Percentiles rank a stretch among this genome's conserved stretches.
These are phyloP conservation scores for Ochlodes sylvanus DNA, from an alignment of 2,888 invertebrate genomes.

Conservation along the genomic window DNA sequence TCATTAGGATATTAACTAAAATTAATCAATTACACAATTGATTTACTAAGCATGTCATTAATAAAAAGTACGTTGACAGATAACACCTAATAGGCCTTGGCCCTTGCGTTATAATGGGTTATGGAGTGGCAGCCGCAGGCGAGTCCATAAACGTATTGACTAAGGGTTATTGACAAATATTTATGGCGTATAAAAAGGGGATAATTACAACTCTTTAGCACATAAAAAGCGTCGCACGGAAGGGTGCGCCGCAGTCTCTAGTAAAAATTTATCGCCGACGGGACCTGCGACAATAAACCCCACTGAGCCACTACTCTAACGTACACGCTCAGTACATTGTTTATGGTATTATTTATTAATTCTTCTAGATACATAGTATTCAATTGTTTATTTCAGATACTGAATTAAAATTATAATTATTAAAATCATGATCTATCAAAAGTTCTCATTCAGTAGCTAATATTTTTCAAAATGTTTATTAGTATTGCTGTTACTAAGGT, in stretches of 20 bases:
- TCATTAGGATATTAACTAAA: no score
- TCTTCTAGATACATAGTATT: no score
- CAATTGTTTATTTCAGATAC: background rate
- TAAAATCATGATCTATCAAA: no score
- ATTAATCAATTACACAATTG: no score
- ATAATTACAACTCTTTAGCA: conserved; percentile 84
- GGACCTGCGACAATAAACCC: conserved; percentile 52
- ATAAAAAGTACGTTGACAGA: conserved; percentile 60
- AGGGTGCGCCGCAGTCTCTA: conserved; percentile 70
- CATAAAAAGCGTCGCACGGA: conserved; percentile 75
- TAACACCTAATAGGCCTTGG: conserved; percentile 58
- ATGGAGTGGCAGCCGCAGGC: conserved; percentile 76
- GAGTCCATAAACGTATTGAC: conserved; percentile 81
- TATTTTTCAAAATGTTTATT: no score
- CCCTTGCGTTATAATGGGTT: conserved; percentile 77
- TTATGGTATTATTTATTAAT: background rate
- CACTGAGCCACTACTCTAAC: background rate
- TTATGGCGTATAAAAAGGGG: conserved; percentile 83
- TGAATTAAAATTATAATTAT: no score
- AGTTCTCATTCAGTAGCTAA: background rate
- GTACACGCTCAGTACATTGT: background rate
- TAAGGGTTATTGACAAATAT: conserved; percentile 84
- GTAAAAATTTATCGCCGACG: conserved; percentile 77
- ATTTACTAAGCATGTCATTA: conserved; percentile 16
- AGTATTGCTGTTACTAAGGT: no score